phyloP scores from a whole-genome alignment of 2,888 invertebrate genomes.

The Tolmerus cingulatus region DNA sequence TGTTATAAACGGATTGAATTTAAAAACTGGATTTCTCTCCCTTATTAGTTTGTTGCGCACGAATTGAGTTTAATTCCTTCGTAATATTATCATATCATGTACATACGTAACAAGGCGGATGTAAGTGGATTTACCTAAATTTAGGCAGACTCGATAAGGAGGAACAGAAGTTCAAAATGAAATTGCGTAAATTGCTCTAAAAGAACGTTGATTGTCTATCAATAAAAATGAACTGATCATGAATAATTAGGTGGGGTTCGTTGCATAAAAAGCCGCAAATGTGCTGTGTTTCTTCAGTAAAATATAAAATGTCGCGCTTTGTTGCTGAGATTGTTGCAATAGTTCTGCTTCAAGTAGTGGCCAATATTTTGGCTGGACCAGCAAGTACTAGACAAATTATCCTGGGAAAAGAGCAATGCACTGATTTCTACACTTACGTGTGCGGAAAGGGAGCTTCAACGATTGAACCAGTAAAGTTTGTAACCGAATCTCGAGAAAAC shows the following conservation, averaged over 20 bases:
- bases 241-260: background rate
- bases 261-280: background rate
- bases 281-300: background rate
- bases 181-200: no score
- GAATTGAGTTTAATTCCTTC: no score
- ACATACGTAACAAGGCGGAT: no score
- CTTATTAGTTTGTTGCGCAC: no score
- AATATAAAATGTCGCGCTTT: background rate
- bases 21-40: no score
- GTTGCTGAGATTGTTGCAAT: background rate
- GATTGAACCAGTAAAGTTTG: background rate
- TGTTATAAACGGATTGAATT: no score
- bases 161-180: no score
- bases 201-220: no score
- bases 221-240: no score
- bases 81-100: no score
- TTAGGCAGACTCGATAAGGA: no score
- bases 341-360: background rate
- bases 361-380: background rate
- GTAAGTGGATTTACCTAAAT: no score
- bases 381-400: background rate
- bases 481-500: background rate
- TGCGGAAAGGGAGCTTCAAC: background rate
- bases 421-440: background rate
- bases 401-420: background rate